Conservation (phyloP, 2,888 invertebrate genomes). For the Cyclophora albipunctata region DNA sequence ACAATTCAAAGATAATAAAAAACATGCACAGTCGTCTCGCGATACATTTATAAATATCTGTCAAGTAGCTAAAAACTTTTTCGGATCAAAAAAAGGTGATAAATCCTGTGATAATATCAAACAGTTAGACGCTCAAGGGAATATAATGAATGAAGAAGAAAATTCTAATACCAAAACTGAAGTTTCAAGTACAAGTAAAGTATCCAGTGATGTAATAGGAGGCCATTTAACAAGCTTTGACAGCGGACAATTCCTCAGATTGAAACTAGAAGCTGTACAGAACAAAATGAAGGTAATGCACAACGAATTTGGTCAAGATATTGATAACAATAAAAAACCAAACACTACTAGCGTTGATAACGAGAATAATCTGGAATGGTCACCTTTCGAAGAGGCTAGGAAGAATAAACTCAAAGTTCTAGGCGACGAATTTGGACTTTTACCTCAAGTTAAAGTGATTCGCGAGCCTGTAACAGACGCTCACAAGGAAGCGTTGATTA, state of each 20-base stretch:
- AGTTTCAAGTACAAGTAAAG: slow-evolving; percentile 23
- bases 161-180: slow-evolving; percentile 16
- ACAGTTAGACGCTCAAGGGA: slow-evolving; percentile 54
- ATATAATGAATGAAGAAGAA: slow-evolving; percentile 32
- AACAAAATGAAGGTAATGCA: slow-evolving; percentile 72
- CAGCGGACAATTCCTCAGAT: slow-evolving; percentile 47
- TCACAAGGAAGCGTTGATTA: slow-evolving; percentile 76
- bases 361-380: slow-evolving; percentile 44
- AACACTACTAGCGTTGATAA: slow-evolving; percentile 35
- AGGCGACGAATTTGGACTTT: slow-evolving; percentile 38
- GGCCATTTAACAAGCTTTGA: slow-evolving; percentile 41
- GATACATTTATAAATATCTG: slow-evolving; percentile 52
- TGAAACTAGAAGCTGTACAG: slow-evolving; percentile 56
- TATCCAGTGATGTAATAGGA: slow-evolving; percentile 52
- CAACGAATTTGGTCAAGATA: slow-evolving; percentile 61
- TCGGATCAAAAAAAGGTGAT: slow-evolving; percentile 32
- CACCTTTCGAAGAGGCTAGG: slow-evolving; percentile 46
- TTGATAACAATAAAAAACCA: slow-evolving; percentile 38
- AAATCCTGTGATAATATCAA: slow-evolving; percentile 47
- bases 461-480: slow-evolving; percentile 54
- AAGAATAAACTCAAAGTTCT: slow-evolving; percentile 54
- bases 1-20: slow-evolving; percentile 26
- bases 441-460: slow-evolving; percentile 17
- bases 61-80: slow-evolving; percentile 53
- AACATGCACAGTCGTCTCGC: slow-evolving; percentile 32